Percentiles rank a stretch among this genome's conserved stretches.
phyloP scores from a whole-genome alignment of 2,113 vertebrate genomes.

The Vulpes ferrilata region DNA sequence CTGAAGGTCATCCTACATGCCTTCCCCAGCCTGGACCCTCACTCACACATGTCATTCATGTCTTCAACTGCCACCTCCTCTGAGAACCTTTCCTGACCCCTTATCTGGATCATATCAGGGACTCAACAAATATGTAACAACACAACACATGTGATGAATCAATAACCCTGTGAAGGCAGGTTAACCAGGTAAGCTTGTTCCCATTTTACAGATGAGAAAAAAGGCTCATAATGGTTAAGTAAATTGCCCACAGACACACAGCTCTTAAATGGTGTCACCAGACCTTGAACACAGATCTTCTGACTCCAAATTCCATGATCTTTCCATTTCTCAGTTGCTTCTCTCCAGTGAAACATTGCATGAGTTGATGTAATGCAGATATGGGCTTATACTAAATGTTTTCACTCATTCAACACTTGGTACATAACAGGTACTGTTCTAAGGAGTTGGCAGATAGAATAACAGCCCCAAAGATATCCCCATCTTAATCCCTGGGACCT shows the following conservation, averaged over 20 bases:
- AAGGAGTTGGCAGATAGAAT: not conserved
- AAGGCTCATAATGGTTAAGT: not conserved
- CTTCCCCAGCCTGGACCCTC: not conserved
- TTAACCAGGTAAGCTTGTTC: not conserved
- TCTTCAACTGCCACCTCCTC: not conserved
- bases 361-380: not conserved
- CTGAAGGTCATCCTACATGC: too few species aligned
- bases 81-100: not conserved
- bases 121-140: not conserved
- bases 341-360: not conserved
- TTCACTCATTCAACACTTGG: not conserved
- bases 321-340: not conserved
- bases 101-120: not conserved
- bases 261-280: not conserved
- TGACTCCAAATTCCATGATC: not conserved
- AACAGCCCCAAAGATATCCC: not conserved
- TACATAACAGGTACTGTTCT: not conserved
- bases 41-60: not conserved
- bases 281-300: not conserved
- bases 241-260: not conserved
- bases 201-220: not conserved
- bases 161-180: not conserved
- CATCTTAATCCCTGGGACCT: not conserved
- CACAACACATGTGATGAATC: not conserved
- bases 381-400: not conserved